Percentiles rank a stretch among this genome's conserved stretches.
Conservation (phyloP, 53 echinoderm and acorn worm genomes). For the Hippasteria phrygiana region DNA sequence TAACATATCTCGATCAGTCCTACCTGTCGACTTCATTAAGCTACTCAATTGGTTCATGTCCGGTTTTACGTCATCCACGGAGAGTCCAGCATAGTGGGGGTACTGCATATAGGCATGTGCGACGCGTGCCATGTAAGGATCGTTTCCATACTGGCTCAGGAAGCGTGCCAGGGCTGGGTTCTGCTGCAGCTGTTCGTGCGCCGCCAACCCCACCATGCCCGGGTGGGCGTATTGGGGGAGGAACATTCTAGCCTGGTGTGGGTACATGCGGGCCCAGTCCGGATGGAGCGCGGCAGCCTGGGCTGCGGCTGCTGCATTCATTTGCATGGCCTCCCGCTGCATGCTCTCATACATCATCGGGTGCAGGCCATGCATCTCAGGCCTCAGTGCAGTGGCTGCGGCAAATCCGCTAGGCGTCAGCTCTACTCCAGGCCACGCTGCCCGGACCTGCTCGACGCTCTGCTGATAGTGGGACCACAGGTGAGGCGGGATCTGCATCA, state of each 20-base stretch:
- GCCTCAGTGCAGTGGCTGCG: constrained; percentile 70
- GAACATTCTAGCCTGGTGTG: constrained; percentile 77
- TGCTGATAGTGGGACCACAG: constrained; percentile 81
- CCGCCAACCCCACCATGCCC: constrained; percentile 72
- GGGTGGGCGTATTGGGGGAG: constrained; percentile 73
- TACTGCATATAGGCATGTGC: constrained; percentile 62
- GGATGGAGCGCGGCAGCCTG: constrained; percentile 67
- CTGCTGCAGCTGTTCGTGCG: constrained; percentile 69
- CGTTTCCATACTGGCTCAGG: constrained; percentile 75
- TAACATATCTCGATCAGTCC: constrained; percentile 38
- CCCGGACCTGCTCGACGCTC: constrained; percentile 72
- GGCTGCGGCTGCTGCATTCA: constrained; percentile 61
- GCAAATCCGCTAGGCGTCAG: constrained; percentile 65
- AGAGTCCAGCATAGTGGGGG: constrained; percentile 54
- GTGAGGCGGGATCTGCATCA: constrained; percentile 76
- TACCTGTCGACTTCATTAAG: constrained; percentile 55
- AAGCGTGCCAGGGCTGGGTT: constrained; percentile 80
- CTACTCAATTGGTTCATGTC: constrained; percentile 65
- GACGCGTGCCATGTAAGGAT: constrained; percentile 69
- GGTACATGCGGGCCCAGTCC: constrained; percentile 82
- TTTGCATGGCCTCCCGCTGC: constrained; percentile 74
- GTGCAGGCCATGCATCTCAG: constrained; percentile 72
- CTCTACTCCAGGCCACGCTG: constrained; percentile 77
- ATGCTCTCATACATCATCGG: constrained; percentile 78
- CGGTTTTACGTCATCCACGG: constrained; percentile 75